These are phyloP conservation scores for Nyctibius bracteatus DNA, from an alignment of 2,113 vertebrate genomes.

Conservation along the genomic window DNA sequence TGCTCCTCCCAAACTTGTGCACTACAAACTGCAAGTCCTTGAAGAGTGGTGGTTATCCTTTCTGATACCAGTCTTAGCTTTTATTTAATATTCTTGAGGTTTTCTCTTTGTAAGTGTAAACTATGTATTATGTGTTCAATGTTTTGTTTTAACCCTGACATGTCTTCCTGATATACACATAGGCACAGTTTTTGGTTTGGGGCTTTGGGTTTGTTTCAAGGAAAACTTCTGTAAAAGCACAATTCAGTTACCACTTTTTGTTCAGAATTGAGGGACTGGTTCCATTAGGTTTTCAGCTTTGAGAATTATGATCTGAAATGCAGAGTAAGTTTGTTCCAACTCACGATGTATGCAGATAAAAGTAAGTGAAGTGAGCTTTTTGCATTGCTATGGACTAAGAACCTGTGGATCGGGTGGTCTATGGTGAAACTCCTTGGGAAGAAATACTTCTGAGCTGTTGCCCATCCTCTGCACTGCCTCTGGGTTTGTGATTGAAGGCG, in stretches of 20 bases:
- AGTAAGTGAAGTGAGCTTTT: background rate
- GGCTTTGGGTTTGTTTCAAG: background rate
- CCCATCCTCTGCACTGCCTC: background rate
- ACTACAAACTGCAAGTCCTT: background rate
- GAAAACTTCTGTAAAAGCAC: background rate
- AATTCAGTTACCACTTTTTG: background rate
- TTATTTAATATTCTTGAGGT: background rate
- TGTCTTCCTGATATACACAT: background rate
- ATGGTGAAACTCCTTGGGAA: background rate
- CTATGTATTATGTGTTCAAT: background rate
- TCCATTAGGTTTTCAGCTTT: background rate
- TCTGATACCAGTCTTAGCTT: background rate
- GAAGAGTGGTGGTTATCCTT: background rate
- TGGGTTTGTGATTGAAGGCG: background rate
- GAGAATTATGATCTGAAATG: background rate
- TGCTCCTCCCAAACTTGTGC: background rate
- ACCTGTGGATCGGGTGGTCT: background rate
- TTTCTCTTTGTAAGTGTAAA: background rate
- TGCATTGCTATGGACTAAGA: background rate
- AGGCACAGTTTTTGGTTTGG: background rate
- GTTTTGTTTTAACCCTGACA: background rate
- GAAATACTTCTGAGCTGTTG: background rate
- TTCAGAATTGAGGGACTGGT: background rate
- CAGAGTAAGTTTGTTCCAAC: background rate
- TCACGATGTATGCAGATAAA: background rate